These are phyloP conservation scores for Scaptomyza graminum DNA, from an alignment of 1,140 invertebrate species.

Conservation along the genomic window DNA sequence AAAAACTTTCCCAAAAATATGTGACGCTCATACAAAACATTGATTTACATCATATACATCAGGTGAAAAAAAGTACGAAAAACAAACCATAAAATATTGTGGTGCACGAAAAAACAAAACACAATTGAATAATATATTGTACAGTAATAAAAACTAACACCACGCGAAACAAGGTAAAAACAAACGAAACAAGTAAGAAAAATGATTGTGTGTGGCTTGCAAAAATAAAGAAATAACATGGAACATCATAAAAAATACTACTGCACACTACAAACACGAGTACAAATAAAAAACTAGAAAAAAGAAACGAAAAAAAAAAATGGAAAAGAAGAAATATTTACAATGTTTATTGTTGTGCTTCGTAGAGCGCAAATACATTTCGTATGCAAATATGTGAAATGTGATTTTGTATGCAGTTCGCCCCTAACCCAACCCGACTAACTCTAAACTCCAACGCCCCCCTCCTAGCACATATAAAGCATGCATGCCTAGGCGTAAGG, in stretches of 20 bases:
- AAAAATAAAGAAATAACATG: slow-evolving; percentile 46
- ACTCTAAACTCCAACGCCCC: too few species aligned
- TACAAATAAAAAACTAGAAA: slow-evolving; percentile 14
- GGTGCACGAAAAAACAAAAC: slow-evolving; percentile 27
- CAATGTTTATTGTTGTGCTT: slow-evolving; percentile 82
- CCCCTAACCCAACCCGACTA: too few species aligned
- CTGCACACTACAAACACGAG: slow-evolving; percentile 1
- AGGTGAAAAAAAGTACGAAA: slow-evolving; percentile 8
- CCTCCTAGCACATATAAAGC: slow-evolving; percentile 50
- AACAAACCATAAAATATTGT: slow-evolving; percentile 9
- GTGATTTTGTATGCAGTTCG: slow-evolving; percentile 66
- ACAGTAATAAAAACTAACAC: slow-evolving; percentile 73
- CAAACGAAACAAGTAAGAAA: slow-evolving; percentile 43
- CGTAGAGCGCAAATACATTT: slow-evolving; percentile 78
- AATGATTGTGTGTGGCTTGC: slow-evolving; percentile 39
- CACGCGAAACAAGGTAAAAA: slow-evolving; percentile 31
- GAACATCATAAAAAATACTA: slow-evolving; percentile 17
- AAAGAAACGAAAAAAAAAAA: slow-evolving; percentile 18
- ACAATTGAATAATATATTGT: slow-evolving; percentile 71
- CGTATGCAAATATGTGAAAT: slow-evolving; percentile 76
- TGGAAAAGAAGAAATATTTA: slow-evolving; percentile 55
- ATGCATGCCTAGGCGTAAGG: slow-evolving; percentile 52
- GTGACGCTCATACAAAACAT: slow-evolving; percentile 18
- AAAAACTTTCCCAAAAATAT: slow-evolving; percentile 12
- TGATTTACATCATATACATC: slow-evolving; percentile 16